Percentiles rank a stretch among this genome's conserved stretches.
These are phyloP conservation scores for Rugalucina vietnamica DNA, from an alignment of 2,888 invertebrate species.

Conservation along the genomic window DNA sequence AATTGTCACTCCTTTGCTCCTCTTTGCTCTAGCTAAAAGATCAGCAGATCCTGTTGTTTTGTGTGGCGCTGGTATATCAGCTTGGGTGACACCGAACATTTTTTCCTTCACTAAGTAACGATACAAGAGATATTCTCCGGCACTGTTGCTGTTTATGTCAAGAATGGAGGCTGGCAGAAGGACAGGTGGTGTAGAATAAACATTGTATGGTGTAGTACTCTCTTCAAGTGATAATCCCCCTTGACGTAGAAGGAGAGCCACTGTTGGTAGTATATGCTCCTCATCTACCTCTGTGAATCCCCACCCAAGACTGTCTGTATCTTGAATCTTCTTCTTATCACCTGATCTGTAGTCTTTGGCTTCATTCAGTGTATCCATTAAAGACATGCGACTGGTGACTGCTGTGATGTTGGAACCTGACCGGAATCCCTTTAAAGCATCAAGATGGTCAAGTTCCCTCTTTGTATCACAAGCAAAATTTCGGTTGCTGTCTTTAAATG, in stretches of 20 bases:
- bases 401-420: neutral
- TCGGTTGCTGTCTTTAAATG: constrained; percentile 33
- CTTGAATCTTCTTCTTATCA: neutral
- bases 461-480: constrained; percentile 55
- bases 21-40: constrained; percentile 13
- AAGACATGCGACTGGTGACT: neutral
- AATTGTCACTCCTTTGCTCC: constrained; percentile 26
- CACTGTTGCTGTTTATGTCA: constrained; percentile 10
- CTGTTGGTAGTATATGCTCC: neutral
- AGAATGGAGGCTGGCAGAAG: constrained; percentile 10
- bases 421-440: neutral
- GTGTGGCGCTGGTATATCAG: neutral
- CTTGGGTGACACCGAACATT: neutral
- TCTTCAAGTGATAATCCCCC: neutral
- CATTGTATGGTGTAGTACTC: constrained; percentile 13
- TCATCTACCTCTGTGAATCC: neutral
- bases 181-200: constrained; percentile 3
- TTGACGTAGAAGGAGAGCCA: neutral
- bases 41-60: neutral
- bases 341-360: neutral
- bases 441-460: constrained; percentile 36
- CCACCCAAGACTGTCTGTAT: neutral
- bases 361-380: too few species aligned
- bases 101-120: constrained; percentile 13
- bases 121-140: constrained; percentile 9